Evolutionary conservation across 1,140 invertebrate genomes (phyloP).

Genomic region (Chionoecetes opilio): DNA sequence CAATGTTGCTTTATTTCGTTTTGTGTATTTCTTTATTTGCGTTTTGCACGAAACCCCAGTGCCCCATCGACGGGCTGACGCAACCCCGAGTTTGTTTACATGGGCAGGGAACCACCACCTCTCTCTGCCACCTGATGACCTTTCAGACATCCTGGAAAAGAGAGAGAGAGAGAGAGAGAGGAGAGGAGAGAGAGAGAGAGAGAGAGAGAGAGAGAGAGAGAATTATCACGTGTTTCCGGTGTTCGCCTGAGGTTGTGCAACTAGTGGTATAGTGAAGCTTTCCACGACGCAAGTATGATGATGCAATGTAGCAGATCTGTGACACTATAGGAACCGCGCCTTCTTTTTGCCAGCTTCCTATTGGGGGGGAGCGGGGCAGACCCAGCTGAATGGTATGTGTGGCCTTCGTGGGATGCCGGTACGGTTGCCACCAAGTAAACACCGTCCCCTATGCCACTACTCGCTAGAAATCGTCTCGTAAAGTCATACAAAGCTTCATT

Average conservation of each 20-base stretch:
- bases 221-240: neutral
- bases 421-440: neutral
- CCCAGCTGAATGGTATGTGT: neutral
- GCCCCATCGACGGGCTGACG: no score
- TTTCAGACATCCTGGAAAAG: no score
- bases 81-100: no score
- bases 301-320: neutral
- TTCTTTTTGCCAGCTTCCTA: neutral
- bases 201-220: slow-evolving; percentile 56
- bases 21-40: no score
- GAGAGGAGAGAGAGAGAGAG: slow-evolving; percentile 43
- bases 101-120: no score
- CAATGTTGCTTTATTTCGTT: no score
- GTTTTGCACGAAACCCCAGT: no score
- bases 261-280: neutral
- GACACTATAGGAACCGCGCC: neutral
- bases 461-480: neutral
- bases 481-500: neutral
- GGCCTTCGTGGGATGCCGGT: neutral
- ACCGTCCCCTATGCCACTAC: neutral
- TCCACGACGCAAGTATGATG: neutral
- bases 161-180: slow-evolving; percentile 19
- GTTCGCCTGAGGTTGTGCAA: neutral
- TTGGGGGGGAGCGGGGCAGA: neutral
- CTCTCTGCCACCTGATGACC: neutral